Percentiles rank a stretch among this genome's conserved stretches.
Evolutionary conservation across 1,140 invertebrate species (phyloP).

Genomic region (Aphis gossypii): DNA sequence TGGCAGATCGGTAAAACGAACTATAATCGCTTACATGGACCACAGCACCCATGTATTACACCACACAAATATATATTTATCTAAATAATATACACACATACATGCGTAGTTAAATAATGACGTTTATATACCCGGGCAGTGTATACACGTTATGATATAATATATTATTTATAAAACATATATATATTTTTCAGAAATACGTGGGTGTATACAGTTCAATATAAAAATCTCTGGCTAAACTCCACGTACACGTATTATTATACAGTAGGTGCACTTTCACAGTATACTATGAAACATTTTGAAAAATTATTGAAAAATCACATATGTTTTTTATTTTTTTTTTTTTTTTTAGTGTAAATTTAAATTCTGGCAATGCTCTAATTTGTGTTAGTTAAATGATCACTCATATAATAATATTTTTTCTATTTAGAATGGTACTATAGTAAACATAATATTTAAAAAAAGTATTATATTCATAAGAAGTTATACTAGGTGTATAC

Average conservation of each 20-base stretch:
- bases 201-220: background rate
- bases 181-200: background rate
- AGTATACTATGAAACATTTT: background rate
- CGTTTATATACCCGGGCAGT: background rate
- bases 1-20: constrained; percentile 82
- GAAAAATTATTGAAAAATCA: background rate
- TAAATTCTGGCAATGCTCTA: background rate
- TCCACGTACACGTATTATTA: background rate
- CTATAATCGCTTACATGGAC: background rate
- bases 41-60: background rate
- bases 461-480: background rate
- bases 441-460: background rate
- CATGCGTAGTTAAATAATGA: background rate
- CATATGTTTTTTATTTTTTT: background rate
- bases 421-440: background rate
- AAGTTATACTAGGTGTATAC: background rate
- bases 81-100: background rate
- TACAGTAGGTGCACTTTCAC: background rate
- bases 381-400: background rate
- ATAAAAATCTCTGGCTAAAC: background rate
- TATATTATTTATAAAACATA: background rate
- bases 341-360: too few relatives aligned
- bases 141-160: background rate
- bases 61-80: background rate
- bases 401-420: background rate